Evolutionary conservation across 2,888 invertebrate genomes (phyloP).

Genomic region (Ophioninae sp.): DNA sequence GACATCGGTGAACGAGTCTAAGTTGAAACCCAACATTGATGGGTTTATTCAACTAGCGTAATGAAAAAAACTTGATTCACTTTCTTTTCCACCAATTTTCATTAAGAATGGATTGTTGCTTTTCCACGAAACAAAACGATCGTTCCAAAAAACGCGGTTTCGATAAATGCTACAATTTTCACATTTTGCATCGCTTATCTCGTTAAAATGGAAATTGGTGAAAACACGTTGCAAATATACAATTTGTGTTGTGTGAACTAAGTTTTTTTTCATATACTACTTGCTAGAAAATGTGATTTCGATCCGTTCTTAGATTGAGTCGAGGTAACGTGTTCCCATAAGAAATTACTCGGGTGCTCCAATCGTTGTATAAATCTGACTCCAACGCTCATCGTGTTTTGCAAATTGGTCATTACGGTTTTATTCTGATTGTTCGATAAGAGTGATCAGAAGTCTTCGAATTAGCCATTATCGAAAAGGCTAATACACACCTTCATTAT

Average conservation of each 20-base stretch:
- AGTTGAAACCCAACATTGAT: not conserved
- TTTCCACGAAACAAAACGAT: not conserved
- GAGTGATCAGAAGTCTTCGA: slow-evolving; percentile 39
- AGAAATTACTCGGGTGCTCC: slow-evolving; percentile 56
- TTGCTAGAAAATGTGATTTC: not conserved
- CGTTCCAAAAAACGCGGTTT: not conserved
- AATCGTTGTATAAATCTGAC: slow-evolving; percentile 53
- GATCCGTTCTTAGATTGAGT: slow-evolving; percentile 4
- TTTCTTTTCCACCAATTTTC: not conserved
- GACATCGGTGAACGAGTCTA: not conserved
- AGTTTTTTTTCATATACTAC: not conserved
- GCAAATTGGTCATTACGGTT: slow-evolving; percentile 45
- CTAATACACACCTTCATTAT: too few species aligned
- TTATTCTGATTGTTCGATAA: slow-evolving; percentile 58
- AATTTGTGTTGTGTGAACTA: not conserved
- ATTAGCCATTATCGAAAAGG: slow-evolving; percentile 11
- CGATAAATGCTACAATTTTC: not conserved
- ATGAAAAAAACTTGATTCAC: not conserved
- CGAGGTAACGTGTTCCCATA: not conserved
- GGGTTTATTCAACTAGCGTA: not conserved
- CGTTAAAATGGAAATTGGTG: not conserved
- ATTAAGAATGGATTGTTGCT: not conserved
- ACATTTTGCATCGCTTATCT: not conserved
- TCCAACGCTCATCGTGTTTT: slow-evolving; percentile 41
- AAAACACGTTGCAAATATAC: not conserved